Conservation (phyloP, 2,888 invertebrate genomes). For the Achlya flavicornis region DNA sequence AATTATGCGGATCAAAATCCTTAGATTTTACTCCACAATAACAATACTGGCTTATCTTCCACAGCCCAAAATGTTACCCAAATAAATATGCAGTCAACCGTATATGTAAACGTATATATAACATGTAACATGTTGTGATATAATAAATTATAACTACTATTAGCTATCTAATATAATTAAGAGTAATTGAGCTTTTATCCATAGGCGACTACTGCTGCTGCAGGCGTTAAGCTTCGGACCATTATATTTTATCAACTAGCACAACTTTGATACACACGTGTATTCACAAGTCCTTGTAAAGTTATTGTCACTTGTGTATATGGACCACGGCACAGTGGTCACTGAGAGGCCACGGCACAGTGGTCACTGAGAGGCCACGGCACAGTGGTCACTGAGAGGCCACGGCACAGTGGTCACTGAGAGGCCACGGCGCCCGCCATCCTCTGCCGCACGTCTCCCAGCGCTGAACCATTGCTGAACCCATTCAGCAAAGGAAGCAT, state of each 20-base stretch:
- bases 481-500: conserved; percentile 71
- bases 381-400: conserved; percentile 25
- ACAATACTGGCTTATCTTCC: conserved; percentile 23
- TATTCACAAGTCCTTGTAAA: conserved; percentile 5
- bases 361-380: conserved; percentile 54
- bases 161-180: conserved; percentile 31
- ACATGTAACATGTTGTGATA: conserved; percentile 24
- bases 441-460: conserved; percentile 73
- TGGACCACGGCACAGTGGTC: not conserved
- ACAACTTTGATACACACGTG: conserved; percentile 14
- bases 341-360: too few relatives aligned
- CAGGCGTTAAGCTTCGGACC: conserved; percentile 30
- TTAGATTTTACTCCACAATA: not conserved
- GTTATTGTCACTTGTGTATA: not conserved
- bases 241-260: conserved; percentile 26
- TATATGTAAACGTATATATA: conserved; percentile 9
- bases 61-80: conserved; percentile 27
- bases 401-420: too few relatives aligned
- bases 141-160: conserved; percentile 57
- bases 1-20: too few relatives aligned
- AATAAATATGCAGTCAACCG: conserved; percentile 27
- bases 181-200: conserved; percentile 59
- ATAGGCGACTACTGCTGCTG: conserved; percentile 25
- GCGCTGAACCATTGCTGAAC: conserved; percentile 69
- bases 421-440: conserved; percentile 76